Percentiles rank a stretch among this genome's conserved stretches.
phyloP scores from a whole-genome alignment of 2,888 invertebrate genomes.

The Glaucopsyche alexis region DNA sequence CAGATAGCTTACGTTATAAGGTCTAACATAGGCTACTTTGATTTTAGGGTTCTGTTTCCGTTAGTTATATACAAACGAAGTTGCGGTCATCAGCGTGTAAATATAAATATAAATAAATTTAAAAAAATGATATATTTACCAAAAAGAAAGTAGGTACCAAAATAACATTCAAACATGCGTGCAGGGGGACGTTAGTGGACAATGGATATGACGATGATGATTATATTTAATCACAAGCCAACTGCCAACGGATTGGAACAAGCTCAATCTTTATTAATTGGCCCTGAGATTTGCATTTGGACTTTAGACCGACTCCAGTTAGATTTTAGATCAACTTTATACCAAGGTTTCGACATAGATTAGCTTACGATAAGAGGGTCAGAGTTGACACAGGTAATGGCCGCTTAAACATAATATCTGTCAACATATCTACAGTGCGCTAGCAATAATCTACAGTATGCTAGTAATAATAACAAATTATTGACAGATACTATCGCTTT shows the following conservation, averaged over 20 bases:
- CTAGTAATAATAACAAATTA: slow-evolving; percentile 15
- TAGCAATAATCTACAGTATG: not conserved
- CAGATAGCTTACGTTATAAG: too few species aligned
- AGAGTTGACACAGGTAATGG: slow-evolving; percentile 7
- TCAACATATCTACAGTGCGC: not conserved
- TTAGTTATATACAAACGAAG: too few species aligned
- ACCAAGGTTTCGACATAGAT: slow-evolving; percentile 4
- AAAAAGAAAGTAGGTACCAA: too few species aligned
- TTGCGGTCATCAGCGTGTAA: too few species aligned
- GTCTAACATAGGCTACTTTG: too few species aligned
- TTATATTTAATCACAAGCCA: not conserved
- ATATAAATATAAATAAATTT: too few species aligned
- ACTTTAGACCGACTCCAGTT: not conserved
- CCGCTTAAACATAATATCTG: slow-evolving; percentile 10
- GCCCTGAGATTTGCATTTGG: slow-evolving; percentile 13
- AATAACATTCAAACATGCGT: too few species aligned
- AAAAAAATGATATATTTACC: too few species aligned
- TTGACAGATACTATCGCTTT: slow-evolving; percentile 1
- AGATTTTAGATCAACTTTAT: slow-evolving; percentile 1
- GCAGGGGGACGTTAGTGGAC: not conserved
- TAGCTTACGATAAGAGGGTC: slow-evolving; percentile 6
- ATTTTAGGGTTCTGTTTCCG: too few species aligned
- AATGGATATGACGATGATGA: not conserved
- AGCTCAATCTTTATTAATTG: not conserved
- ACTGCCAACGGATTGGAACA: not conserved